phyloP scores from a whole-genome alignment of 1,140 invertebrate genomes.

The Acromyrmex charruanus region DNA sequence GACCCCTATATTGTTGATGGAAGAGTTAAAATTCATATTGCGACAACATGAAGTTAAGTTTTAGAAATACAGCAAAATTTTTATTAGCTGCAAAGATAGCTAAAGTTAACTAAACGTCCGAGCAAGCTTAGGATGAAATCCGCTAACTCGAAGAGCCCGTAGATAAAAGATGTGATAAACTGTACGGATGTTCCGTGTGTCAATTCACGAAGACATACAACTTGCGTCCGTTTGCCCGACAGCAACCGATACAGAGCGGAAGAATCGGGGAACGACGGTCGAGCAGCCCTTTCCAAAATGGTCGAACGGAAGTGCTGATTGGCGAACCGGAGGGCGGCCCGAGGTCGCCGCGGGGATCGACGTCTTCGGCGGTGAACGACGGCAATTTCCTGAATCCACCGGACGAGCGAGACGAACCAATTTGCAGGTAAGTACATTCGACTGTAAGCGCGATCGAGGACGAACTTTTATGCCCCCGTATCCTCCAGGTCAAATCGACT shows the following conservation, averaged over 20 bases:
- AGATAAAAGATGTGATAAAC: not conserved
- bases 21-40: too few relatives aligned
- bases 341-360: slow-evolving; percentile 85
- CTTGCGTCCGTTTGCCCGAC: slow-evolving; percentile 17
- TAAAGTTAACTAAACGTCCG: not conserved
- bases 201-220: not conserved
- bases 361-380: slow-evolving; percentile 84
- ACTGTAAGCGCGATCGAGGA: not conserved
- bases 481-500: not conserved
- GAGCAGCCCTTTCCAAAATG: slow-evolving; percentile 90
- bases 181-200: not conserved
- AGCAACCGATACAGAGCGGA: slow-evolving; percentile 74
- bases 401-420: slow-evolving; percentile 83
- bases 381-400: slow-evolving; percentile 79
- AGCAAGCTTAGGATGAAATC: not conserved
- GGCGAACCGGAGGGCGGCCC: slow-evolving; percentile 87
- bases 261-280: slow-evolving; percentile 85
- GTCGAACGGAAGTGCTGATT: slow-evolving; percentile 91
- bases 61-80: not conserved
- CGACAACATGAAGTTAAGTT: not conserved
- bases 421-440: slow-evolving; percentile 80
- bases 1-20: too few relatives aligned
- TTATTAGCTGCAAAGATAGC: not conserved
- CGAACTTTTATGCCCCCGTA: slow-evolving; percentile 6
- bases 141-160: not conserved